Evolutionary conservation across 2,888 invertebrate species (phyloP), one percentile per base, ranked within the genome.

Genomic region (Eutolmus rufibarbis): DNA sequence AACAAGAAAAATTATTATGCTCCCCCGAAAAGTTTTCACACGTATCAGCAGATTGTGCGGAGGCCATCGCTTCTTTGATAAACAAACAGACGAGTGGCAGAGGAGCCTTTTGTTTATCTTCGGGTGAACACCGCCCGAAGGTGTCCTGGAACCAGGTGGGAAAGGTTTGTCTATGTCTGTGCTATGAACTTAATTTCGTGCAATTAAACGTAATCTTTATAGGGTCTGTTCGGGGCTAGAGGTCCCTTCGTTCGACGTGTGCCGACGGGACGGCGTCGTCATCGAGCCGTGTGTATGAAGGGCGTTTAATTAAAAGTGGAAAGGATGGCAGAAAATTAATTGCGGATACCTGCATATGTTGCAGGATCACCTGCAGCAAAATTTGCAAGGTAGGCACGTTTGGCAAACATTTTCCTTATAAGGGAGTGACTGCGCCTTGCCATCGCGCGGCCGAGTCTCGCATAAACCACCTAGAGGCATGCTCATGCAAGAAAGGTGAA

Each of bases 311-410:
- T 79, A 79, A 79, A 79, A 79, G 79, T 79, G 12, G 79, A 79
- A 79, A 79, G 56, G 79, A 79, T 79, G 51, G 51, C 79, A 79
- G 79, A 79, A 79, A 79, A 79, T 79, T 79, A 79, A 79, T 79
- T 79, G 79, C 51, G 31, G 79, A 79, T 79, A 79, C 79, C 79
- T 79, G 79, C 79, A 79, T 79, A 79, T 79, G 79, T 79, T 79
- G 79, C 79, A 79, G 51, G 16, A 79, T 79, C 28, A 43, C 31
- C 79, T 79, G 79, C 79, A 79, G 28, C 51, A n/a, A 79, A 56
- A 79, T 79, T 79, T 79, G 79, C 79, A 79, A 51, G 16, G 79
- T 79, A 51, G 79, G 79, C 79, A 79, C 79, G 79, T 79, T 51
- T 79, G 56, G 51, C 16, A 79, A 79, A 79, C 79, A 79, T 79